These are phyloP conservation scores for Montifringilla adamsi DNA, from an alignment of 2,113 vertebrate species.

Conservation along the genomic window DNA sequence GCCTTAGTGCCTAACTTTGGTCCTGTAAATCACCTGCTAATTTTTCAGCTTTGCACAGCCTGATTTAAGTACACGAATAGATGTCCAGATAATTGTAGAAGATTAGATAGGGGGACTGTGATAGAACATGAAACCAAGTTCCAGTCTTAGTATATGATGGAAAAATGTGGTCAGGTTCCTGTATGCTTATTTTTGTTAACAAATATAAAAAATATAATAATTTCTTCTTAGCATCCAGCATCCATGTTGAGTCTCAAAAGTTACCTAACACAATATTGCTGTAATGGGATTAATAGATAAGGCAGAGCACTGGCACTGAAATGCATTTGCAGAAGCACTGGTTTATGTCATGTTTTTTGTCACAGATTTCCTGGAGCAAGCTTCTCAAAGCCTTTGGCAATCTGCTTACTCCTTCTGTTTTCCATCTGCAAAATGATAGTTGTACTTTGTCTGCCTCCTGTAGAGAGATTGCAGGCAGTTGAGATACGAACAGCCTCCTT, in stretches of 20 bases:
- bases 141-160: fast-evolving
- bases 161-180: neutral
- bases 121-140: neutral
- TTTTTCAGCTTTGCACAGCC: conserved; percentile 21
- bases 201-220: neutral
- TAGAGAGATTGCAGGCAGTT: neutral
- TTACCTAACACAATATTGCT: neutral
- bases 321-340: neutral
- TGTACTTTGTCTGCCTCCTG: neutral
- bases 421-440: conserved; percentile 39
- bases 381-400: conserved; percentile 50
- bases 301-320: neutral
- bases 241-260: neutral
- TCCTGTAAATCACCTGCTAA: conserved; percentile 16
- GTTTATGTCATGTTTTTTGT: conserved; percentile 44
- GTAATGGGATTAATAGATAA: conserved; percentile 6
- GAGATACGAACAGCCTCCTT: neutral
- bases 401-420: conserved; percentile 53
- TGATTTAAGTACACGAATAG: neutral
- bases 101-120: neutral
- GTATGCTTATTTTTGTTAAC: neutral
- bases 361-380: conserved; percentile 26
- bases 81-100: neutral
- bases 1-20: neutral
- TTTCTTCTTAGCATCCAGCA: neutral